Conservation (phyloP, 2,797 vertebrate species). For the Antrozous pallidus region DNA sequence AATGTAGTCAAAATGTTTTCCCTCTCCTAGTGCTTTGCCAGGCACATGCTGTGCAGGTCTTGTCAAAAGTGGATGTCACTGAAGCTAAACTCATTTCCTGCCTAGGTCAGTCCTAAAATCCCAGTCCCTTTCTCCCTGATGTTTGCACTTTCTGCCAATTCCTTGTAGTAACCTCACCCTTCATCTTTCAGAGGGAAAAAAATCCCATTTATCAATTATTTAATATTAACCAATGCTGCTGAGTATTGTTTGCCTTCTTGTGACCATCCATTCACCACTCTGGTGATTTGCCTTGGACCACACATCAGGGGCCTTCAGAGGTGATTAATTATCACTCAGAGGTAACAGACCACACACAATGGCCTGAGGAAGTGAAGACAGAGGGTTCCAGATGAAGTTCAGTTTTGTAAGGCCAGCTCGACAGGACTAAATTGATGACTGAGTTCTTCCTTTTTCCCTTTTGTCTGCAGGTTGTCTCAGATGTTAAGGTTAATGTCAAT, state of each 20-base stretch:
- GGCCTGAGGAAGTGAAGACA: constrained; percentile 56
- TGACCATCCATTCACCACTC: constrained; percentile 41
- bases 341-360: background rate
- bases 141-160: constrained; percentile 50
- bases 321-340: constrained; percentile 60
- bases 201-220: constrained; percentile 62
- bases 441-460: constrained; percentile 46
- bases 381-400: constrained; percentile 41
- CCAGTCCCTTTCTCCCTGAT: constrained; percentile 34
- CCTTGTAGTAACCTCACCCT: background rate
- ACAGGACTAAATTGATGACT: constrained; percentile 51
- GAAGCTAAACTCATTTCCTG: constrained; percentile 58
- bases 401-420: background rate
- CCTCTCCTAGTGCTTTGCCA: background rate
- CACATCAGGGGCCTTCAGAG: constrained; percentile 3
- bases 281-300: constrained; percentile 35
- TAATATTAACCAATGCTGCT: constrained; percentile 52
- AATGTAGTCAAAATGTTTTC: constrained; percentile 34
- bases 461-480: constrained; percentile 37
- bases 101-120: background rate
- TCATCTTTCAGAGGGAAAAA: constrained; percentile 62
- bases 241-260: constrained; percentile 60
- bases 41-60: constrained; percentile 16
- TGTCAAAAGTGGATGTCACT: constrained; percentile 31
- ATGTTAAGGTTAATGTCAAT: constrained; percentile 69